These are phyloP conservation scores for Galeopsomyia nigrocyanea DNA, from an alignment of 2,888 invertebrate species.

Conservation along the genomic window DNA sequence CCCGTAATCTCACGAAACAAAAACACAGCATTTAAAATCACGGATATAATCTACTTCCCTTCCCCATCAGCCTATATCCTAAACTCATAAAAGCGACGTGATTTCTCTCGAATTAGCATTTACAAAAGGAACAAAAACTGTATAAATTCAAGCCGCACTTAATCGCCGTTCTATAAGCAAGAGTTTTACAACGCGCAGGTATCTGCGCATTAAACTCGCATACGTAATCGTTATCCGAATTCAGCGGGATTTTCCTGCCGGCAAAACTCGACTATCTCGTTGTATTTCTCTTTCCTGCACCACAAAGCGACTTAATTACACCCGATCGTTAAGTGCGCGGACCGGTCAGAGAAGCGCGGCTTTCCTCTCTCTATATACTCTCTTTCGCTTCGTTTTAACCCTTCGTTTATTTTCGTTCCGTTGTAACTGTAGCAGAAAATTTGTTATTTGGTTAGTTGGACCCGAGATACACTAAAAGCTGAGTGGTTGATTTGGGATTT, in stretches of 20 bases:
- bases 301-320: constrained; percentile 26
- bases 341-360: not conserved
- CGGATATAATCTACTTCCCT: too few species aligned
- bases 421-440: too few species aligned
- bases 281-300: not conserved
- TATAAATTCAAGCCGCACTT: constrained; percentile 38
- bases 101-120: too few species aligned
- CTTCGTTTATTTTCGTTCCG: too few species aligned
- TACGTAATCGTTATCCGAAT: constrained; percentile 42
- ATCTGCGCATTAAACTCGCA: constrained; percentile 42
- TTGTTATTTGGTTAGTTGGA: too few species aligned
- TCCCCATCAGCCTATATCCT: too few species aligned
- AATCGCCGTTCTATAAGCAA: constrained; percentile 31
- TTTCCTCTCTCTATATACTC: not conserved
- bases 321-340: constrained; percentile 25
- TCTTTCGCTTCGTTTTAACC: too few species aligned
- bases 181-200: constrained; percentile 31
- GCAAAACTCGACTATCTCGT: not conserved
- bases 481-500: too few species aligned
- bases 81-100: too few species aligned
- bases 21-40: too few species aligned
- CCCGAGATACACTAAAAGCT: too few species aligned
- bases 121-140: not conserved
- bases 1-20: too few species aligned
- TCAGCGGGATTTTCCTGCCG: constrained; percentile 22